These are phyloP conservation scores for Enteromius trimaculatus DNA, from an alignment of 2,797 vertebrate genomes.

Conservation along the genomic window DNA sequence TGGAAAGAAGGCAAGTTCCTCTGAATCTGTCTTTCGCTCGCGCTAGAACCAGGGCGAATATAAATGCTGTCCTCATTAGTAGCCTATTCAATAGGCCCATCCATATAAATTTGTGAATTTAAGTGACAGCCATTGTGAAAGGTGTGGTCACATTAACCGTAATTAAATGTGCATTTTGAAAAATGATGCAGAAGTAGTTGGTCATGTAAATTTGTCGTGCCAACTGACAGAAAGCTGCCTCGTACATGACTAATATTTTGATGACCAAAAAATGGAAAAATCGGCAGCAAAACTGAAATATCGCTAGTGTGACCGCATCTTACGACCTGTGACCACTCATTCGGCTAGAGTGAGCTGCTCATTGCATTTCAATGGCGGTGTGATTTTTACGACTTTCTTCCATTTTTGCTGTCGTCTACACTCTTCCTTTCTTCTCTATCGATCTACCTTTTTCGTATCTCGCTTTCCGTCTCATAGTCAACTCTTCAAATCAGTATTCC, in stretches of 20 bases:
- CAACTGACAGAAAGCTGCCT: background rate
- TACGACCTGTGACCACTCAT: conserved; percentile 19
- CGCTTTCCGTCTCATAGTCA: conserved; percentile 17
- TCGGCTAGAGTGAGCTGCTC: conserved; percentile 19
- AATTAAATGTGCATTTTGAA: background rate
- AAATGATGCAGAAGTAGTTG: background rate
- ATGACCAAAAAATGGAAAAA: background rate
- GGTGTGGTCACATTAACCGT: background rate
- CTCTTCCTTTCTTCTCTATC: conserved; percentile 25
- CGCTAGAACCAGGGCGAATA: background rate
- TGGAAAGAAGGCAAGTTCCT: conserved; percentile 35
- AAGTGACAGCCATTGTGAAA: background rate
- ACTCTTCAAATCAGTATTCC: conserved; percentile 53
- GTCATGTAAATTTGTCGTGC: background rate
- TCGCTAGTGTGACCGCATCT: background rate
- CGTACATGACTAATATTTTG: background rate
- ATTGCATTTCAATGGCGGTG: conserved; percentile 25
- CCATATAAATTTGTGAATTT: background rate
- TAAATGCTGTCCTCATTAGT: background rate
- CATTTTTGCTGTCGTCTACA: conserved; percentile 31
- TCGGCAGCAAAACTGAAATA: background rate
- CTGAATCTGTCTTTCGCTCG: conserved; percentile 12
- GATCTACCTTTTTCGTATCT: conserved; percentile 12
- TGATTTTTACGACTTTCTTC: conserved; percentile 30
- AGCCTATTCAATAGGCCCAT: background rate